phyloP scores from a whole-genome alignment of 2,797 vertebrate genomes.

The Anguilla obscura region DNA sequence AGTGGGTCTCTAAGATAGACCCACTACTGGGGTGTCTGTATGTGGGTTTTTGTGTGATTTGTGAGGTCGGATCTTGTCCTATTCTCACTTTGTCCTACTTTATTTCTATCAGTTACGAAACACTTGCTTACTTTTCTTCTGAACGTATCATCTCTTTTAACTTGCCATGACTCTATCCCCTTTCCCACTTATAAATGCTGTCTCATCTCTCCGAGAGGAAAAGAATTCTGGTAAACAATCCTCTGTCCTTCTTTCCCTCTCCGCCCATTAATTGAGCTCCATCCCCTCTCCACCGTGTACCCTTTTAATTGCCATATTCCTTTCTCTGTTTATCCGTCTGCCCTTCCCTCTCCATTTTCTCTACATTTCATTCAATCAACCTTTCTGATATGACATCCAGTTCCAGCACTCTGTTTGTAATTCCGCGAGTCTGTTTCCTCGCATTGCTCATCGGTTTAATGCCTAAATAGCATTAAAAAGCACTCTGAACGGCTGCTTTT shows the following conservation, averaged over 20 bases:
- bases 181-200: conserved; percentile 68
- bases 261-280: conserved; percentile 20
- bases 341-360: not conserved
- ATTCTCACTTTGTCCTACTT: conserved; percentile 45
- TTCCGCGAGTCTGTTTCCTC: not conserved
- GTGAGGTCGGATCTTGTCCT: conserved; percentile 65
- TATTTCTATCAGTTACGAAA: conserved; percentile 2
- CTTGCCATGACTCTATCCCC: conserved; percentile 52
- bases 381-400: not conserved
- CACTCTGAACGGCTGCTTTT: conserved; percentile 77
- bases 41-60: conserved; percentile 59
- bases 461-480: conserved; percentile 74
- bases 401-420: not conserved
- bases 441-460: conserved; percentile 31
- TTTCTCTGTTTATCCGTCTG: conserved; percentile 15
- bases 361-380: not conserved
- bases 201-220: conserved; percentile 63
- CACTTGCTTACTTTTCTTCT: conserved; percentile 47
- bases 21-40: conserved; percentile 55
- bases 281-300: not conserved
- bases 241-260: conserved; percentile 45
- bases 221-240: conserved; percentile 68
- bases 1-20: conserved; percentile 51
- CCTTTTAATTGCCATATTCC: not conserved
- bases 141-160: conserved; percentile 50